Base-by-base conservation (phyloP, 2,113 vertebrate genomes). In the Orientallactaga bullata region DNA sequence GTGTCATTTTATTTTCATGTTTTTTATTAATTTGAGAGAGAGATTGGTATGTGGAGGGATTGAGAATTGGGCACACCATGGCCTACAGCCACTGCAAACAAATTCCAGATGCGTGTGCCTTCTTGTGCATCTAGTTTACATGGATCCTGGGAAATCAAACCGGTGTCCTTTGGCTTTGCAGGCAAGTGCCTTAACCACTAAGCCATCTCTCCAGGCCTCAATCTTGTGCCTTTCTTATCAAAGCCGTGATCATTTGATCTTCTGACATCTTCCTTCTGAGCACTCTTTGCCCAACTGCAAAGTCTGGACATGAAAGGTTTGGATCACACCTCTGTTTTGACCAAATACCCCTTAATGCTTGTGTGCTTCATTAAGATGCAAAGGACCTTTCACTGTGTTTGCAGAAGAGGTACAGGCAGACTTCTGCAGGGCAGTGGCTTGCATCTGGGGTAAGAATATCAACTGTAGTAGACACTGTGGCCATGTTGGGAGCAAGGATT, bases 241-340 rank as follows among this genome's bases (percentile, higher is more conserved):
- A 4, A 76, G 51, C 9, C 18, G 17, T 30, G 26, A 69, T 76
- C 39, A 77, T 76, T 83, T 74, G 85, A 87, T 23, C 21, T 47
- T 17, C 30, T 92, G 79, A 83, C 71, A 51, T 95, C 42, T 80
- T 74, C 32, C 73, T 90, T 91, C 51, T 80, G 74, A 72, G 42
- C 28, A 65, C 28, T 24, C 47, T 71, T 30, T 65, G 21, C 37
- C 37, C 7, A 60, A 39, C 5, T 91, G 28, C 20, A 42, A 60
- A 81, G 10, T 47, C 79, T 80, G 72, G 58, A 82, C 15, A 79
- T 30, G 55, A 72, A 63, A 74, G 47, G 35, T 26, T 94, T 93
- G 63, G 12, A 68, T 94, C 77, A 71, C 65, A 65, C 35, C 9
- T 30, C 60, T 30, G 12, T 39, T 32, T 84, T 30, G 58, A 61